Base-by-base conservation (phyloP, 2,888 invertebrate genomes). In the Macrophya alboannulata region DNA sequence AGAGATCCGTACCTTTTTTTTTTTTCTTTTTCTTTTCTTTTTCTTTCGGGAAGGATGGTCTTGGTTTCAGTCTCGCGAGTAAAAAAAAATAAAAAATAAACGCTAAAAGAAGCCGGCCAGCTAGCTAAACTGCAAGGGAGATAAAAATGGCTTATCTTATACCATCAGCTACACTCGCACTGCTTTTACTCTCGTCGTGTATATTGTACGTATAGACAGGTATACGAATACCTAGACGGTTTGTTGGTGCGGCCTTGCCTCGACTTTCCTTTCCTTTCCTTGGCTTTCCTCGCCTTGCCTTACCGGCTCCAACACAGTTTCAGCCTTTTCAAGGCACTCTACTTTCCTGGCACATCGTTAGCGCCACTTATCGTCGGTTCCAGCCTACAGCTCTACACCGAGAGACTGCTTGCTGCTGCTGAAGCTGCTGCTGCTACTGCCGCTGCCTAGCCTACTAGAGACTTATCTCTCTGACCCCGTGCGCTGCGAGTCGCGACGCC, bases 291-390 rank as follows among this genome's bases (percentile, higher is more conserved):
- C 6, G 55, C 55, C n/a, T n/a, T n/a, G 55, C 55, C 55, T 55
- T 55, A 17, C n/a, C n/a, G 55, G 55, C 55, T 55, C n/a, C 55
- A n/a, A n/a, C 55, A 55, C 55, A 55, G 55, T 55, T 55, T 55
- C 55, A 55, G 59, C 62, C 81, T 81, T 81, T 81, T 81, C 81
- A 81, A 59, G 81, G 59, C 81, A 81, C 81, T 81, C 81, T 81
- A 21, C 62, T 81, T 81, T 81, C 43, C 81, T 43, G 81, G 81
- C 81, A 81, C 81, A 62, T 81, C 81, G 81, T 81, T 81, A 81
- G 81, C 81, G 62, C 81, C 81, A 81, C 81, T 81, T 81, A 81
- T 81, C 81, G 62, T 59, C 62, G 62, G 62, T n/a, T n/a, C 62
- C 62, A 68, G 25, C 31, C 68, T 68, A 17, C 31, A 17, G 15